phyloP scores from a whole-genome alignment of 2,113 vertebrate species.

The Colossoma macropomum region DNA sequence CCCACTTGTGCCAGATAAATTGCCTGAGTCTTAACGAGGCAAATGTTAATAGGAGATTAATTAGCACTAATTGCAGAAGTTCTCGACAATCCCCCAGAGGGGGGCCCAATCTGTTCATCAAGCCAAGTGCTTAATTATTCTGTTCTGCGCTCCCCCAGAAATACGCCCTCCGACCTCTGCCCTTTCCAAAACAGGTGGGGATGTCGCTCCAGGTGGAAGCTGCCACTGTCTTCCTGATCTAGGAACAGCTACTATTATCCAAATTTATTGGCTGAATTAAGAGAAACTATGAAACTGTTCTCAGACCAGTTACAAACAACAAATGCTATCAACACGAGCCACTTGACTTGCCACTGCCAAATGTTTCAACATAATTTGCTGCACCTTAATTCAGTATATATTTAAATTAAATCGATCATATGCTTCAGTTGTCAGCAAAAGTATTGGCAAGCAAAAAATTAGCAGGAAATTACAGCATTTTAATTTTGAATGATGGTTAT shows the following conservation, averaged over 20 bases:
- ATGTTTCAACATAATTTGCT: background rate
- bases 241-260: constrained; percentile 4
- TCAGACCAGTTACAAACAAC: background rate
- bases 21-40: constrained; percentile 84
- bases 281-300: background rate
- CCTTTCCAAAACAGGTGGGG: constrained; percentile 62
- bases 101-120: constrained; percentile 84
- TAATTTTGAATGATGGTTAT: background rate
- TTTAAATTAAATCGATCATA: background rate
- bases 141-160: constrained; percentile 72
- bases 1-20: constrained; percentile 80
- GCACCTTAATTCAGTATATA: background rate
- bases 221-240: constrained; percentile 32
- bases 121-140: constrained; percentile 84
- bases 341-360: background rate
- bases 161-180: constrained; percentile 65
- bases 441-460: background rate
- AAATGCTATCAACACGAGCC: background rate
- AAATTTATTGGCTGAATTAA: constrained; percentile 9
- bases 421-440: background rate
- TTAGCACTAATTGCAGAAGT: constrained; percentile 87
- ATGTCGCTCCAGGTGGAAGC: constrained; percentile 47
- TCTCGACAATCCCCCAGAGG: constrained; percentile 84
- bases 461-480: background rate
- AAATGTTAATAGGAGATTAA: constrained; percentile 90